Evolutionary conservation across 2,888 invertebrate genomes (phyloP), one percentile per base, ranked within the genome.

Genomic region (Sinelater perroti): DNA sequence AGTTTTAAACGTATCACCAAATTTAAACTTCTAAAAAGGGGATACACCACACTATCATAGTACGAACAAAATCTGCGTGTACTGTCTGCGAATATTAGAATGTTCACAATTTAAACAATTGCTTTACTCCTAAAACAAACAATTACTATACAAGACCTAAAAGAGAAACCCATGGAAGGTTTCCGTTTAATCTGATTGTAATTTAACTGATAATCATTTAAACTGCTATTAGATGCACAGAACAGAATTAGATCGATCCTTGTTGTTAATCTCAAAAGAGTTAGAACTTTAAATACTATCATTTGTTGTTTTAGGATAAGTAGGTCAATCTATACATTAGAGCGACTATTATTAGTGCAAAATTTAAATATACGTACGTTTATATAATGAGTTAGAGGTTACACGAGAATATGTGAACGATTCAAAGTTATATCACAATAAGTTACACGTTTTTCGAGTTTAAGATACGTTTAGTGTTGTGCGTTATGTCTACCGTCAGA

Each of bases 391-490:
- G 30, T 58, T 46, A 40, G 49, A 47, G 47, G 47, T 51, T 56
- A 56, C 51, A 50, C 36, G n/a, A n/a, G n/a, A 56, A 35, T 38
- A 21, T 30, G 35, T 33, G 10, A 47, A 52, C 55, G 40, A 56
- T 52, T 49, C 35, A 30, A 47, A 42, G 36, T 54, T 54, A 49
- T 62, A 62, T 62, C 62, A 62, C 62, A 62, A 61, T 61, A 56
- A 44, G 44, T 55, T 60, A 59, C 55, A 38, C 49, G 40, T 53
- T 58, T 47, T 54, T 57, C 51, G 53, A 51, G n/a, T 45, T 57
- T 56, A 60, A 59, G 68, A 69, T 69, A 69, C 69, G 69, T 69
- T 61, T 66, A 62, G 51, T 58, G 49, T 69, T 69, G 67, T 69
- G 69, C 69, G 67, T 66, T 59, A 53, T 50, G 56, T 56, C 47